Base-by-base conservation (phyloP, 2,113 vertebrate genomes). In the Brachyistius frenatus region DNA sequence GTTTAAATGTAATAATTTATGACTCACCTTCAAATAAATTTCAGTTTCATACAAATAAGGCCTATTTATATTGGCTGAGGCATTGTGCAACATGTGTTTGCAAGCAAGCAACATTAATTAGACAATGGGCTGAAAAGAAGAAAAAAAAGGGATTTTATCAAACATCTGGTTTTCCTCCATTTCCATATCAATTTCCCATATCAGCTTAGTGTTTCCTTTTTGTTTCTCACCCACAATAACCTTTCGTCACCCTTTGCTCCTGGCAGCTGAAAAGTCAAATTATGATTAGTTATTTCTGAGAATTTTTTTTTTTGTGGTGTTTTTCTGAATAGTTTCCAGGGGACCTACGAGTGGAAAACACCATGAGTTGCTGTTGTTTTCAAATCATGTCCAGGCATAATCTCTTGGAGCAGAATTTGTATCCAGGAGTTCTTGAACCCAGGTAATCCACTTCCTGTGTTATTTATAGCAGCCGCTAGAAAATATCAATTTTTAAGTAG, bases 231-330 rank as follows among this genome's bases (percentile, higher is more conserved):
- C 66, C 74, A 75, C 30, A 41, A 50, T 67, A 80, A 81, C 73
- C 57, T 60, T 76, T 64, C 76, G 53, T 71, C 37, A 13, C 61
- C 69, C 68, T 41, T 66, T 15, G 23, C 32, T 78, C 41, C 77
- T 86, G 84, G 86, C 88, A 87, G 78, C 69, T 37, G 82, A 92
- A 92, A 79, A 91, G 86, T 87, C 75, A 41, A 67, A 80, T 75
- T 83, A 85, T 73, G 81, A 89, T 83, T 75, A 64, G 41, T 85
- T 86, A 75, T 92, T 93, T 84, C 63, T 37, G 79, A 83, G 71
- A 70, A 32, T 61, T 55, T 31, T 55, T 55, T 55, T 31, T 11
- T 50, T 50, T 15, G 5, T n/a, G 3, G 5, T 85, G 85, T 87
- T 73, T 80, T 70, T 82, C 63, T 15, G 3, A 68, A 76, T 72